Percentiles rank a stretch among this genome's conserved stretches.
Evolutionary conservation across 2,113 vertebrate species (phyloP).

Genomic region (Rhinopithecus roxellana): DNA sequence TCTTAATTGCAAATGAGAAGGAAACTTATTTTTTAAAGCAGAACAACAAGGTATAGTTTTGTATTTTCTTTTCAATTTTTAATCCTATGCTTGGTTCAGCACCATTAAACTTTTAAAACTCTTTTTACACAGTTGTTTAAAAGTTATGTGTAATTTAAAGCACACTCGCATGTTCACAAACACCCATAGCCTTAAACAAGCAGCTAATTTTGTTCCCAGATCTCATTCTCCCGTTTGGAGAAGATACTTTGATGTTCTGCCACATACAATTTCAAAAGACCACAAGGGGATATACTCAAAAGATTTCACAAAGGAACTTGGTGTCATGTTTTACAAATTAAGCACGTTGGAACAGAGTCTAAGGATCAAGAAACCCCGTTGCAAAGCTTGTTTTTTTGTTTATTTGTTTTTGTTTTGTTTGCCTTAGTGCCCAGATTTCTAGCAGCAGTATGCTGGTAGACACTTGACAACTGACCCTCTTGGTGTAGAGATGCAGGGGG

Average conservation of each 20-base stretch:
- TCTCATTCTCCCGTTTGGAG: background rate
- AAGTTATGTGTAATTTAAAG: slow-evolving; percentile 79
- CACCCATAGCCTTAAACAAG: slow-evolving; percentile 71
- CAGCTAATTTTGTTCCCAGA: slow-evolving; percentile 63
- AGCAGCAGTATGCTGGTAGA: background rate
- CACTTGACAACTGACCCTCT: background rate
- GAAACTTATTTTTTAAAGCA: slow-evolving; percentile 87
- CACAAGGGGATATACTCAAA: background rate
- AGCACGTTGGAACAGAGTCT: background rate
- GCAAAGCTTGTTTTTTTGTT: background rate
- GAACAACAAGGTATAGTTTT: slow-evolving; percentile 85
- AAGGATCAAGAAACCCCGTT: background rate
- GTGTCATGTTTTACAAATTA: background rate
- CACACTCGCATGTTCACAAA: slow-evolving; percentile 71
- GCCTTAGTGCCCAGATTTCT: background rate
- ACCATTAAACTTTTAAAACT: slow-evolving; percentile 85
- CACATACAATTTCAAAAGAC: slow-evolving; percentile 16
- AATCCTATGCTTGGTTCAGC: slow-evolving; percentile 82
- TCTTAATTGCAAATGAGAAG: slow-evolving; percentile 88
- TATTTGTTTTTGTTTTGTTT: background rate
- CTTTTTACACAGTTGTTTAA: slow-evolving; percentile 80
- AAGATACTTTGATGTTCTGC: slow-evolving; percentile 51
- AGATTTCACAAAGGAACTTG: background rate
- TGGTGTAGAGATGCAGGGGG: background rate
- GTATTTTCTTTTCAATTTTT: slow-evolving; percentile 84